These are phyloP conservation scores for Pitangus sulphuratus DNA, from an alignment of 2,797 vertebrate species.

Conservation along the genomic window DNA sequence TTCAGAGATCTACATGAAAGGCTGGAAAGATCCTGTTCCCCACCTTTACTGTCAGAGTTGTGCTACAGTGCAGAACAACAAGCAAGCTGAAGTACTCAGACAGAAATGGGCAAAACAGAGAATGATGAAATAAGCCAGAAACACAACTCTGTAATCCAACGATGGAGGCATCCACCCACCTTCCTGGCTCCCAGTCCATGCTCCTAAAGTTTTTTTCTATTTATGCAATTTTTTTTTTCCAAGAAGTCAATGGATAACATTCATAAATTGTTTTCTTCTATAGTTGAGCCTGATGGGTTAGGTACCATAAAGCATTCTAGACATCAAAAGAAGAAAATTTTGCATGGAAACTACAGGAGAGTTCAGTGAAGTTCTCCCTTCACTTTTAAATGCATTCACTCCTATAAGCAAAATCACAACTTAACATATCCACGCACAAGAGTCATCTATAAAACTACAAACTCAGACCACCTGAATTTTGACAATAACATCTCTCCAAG, in stretches of 20 bases:
- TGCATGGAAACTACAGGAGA: background rate
- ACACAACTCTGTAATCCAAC: background rate
- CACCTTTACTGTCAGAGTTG: background rate
- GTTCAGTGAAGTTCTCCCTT: background rate
- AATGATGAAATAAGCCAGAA: background rate
- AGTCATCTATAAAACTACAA: background rate
- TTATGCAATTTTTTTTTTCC: background rate
- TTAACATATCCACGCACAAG: accelerated
- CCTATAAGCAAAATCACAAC: background rate
- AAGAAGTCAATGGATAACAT: background rate
- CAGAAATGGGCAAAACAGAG: background rate
- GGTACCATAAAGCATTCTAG: background rate
- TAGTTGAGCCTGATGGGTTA: background rate
- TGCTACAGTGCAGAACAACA: background rate
- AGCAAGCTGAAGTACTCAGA: background rate
- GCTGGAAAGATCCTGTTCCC: background rate
- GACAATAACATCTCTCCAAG: background rate
- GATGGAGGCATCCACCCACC: background rate
- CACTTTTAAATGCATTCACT: background rate
- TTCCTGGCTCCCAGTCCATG: background rate
- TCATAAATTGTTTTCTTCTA: background rate
- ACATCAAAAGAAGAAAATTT: background rate
- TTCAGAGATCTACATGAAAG: background rate
- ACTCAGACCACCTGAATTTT: background rate
- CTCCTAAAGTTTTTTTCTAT: background rate